Evolutionary conservation across 2,888 invertebrate genomes (phyloP).

Genomic region (Agrochola circellaris): DNA sequence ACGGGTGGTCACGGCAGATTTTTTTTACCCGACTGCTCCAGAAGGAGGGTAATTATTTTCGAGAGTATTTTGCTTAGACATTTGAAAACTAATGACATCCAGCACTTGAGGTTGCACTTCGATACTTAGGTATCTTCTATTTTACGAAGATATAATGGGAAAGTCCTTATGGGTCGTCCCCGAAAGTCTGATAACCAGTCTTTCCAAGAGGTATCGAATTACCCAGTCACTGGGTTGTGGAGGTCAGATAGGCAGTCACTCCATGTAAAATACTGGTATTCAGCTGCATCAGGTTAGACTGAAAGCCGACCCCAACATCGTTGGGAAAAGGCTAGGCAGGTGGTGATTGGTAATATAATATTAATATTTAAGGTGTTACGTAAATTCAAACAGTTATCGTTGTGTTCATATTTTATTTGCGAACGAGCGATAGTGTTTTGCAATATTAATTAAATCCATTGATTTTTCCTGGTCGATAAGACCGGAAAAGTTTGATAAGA

Average conservation of each 20-base stretch:
- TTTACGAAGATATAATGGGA: not conserved
- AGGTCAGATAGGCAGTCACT: too few species aligned
- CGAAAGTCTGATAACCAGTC: too few species aligned
- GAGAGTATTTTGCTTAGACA: not conserved
- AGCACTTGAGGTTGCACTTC: not conserved
- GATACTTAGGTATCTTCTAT: not conserved
- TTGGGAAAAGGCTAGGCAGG: too few species aligned
- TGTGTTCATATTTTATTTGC: not conserved
- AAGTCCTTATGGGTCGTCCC: too few species aligned
- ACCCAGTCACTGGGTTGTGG: too few species aligned
- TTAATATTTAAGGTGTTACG: not conserved
- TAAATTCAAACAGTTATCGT: not conserved
- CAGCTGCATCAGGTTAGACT: too few species aligned
- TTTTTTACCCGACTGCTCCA: too few species aligned
- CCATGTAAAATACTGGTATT: too few species aligned
- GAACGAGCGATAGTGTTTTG: slow-evolving; percentile 27
- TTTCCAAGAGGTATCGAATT: too few species aligned
- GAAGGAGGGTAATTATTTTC: too few species aligned
- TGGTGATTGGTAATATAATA: too few species aligned
- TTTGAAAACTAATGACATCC: not conserved
- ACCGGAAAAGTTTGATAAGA: slow-evolving; percentile 3
- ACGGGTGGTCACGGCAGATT: not conserved
- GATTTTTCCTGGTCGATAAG: not conserved
- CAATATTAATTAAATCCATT: slow-evolving; percentile 24
- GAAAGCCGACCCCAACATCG: too few species aligned